These are phyloP conservation scores for Eupithecia abbreviata DNA, from an alignment of 2,888 invertebrate species.

Conservation along the genomic window DNA sequence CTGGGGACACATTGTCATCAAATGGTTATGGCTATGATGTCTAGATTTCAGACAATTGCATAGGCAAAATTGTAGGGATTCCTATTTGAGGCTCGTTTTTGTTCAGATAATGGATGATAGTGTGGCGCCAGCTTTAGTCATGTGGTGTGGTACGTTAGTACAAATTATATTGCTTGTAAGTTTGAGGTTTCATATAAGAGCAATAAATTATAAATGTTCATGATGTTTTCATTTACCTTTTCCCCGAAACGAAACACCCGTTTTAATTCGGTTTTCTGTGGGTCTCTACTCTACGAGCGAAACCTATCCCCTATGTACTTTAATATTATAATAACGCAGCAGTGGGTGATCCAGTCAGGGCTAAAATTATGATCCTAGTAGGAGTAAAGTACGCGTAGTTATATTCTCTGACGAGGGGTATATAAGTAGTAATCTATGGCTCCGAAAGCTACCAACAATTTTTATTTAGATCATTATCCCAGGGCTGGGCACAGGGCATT, in stretches of 20 bases:
- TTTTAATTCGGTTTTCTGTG: neutral
- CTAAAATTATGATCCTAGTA: neutral
- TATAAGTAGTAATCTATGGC: no score
- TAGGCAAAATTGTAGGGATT: neutral
- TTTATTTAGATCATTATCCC: neutral
- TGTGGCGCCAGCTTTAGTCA: constrained; percentile 52
- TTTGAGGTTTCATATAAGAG: constrained; percentile 73
- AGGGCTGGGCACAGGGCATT: neutral
- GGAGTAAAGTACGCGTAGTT: no score
- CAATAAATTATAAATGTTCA: constrained; percentile 80
- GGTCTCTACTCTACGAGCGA: neutral
- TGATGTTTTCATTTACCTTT: constrained; percentile 44
- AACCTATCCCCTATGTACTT: neutral
- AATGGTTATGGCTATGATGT: neutral
- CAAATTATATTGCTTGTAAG: constrained; percentile 75
- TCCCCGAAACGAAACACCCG: neutral
- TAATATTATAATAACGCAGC: neutral
- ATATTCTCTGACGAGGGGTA: no score
- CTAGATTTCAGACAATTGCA: neutral
- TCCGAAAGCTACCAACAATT: neutral
- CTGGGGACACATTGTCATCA: constrained; percentile 12
- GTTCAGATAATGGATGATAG: constrained; percentile 37
- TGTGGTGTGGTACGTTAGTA: constrained; percentile 78
- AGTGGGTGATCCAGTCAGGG: neutral
- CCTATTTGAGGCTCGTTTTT: constrained; percentile 1